Evolutionary conservation across 2,113 vertebrate genomes (phyloP), one percentile per base, ranked within the genome.

Genomic region (Lophura nycthemera): DNA sequence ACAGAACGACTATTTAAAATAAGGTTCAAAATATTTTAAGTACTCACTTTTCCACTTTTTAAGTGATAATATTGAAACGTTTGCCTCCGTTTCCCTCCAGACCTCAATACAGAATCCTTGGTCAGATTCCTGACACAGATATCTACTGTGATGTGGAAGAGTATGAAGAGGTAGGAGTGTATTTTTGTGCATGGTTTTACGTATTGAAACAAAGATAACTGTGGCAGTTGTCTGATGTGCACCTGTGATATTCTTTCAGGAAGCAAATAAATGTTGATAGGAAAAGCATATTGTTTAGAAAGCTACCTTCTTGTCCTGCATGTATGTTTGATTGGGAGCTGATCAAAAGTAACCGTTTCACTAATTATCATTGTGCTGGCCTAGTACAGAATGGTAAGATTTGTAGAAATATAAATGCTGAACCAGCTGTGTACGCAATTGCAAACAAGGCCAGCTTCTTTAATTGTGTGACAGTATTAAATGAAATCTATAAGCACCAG

Each of bases 131-230:
- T 1, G 95, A 97, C 82, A 99, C 99, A 1, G 99, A 98, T 66
- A 97, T 99, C 50, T 99, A 99, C 96, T 98, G 96, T 66, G 98
- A 99, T 19, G 97, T 98, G 94, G 97, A 99, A 2, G 98, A 98
- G 10, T 99, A 98, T 2, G 98, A 99, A 95, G 99, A 99, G 98
- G 99, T 99, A 98, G 90, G 95, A 80, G 18, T 8, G 8, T 36
- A 4, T 43, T 89, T 17, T 76, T 78, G 40, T 83, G 36, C 36
- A 8, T 0, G 36, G 60, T 70, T 89, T 50, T 34, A 13, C 10
- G 11, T 73, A 56, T 50, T 32, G 17, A 25, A 84, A 30, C 73
- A 84, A 45, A 89, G 77, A 29, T 1, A 2, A 6, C 45, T 34
- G 40, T 86, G 75, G 48, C 54, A 21, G 6, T 83, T 77, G 48